phyloP scores from a whole-genome alignment of 53 echinoderm and acorn worm genomes.

The Pentamera pediparva region DNA sequence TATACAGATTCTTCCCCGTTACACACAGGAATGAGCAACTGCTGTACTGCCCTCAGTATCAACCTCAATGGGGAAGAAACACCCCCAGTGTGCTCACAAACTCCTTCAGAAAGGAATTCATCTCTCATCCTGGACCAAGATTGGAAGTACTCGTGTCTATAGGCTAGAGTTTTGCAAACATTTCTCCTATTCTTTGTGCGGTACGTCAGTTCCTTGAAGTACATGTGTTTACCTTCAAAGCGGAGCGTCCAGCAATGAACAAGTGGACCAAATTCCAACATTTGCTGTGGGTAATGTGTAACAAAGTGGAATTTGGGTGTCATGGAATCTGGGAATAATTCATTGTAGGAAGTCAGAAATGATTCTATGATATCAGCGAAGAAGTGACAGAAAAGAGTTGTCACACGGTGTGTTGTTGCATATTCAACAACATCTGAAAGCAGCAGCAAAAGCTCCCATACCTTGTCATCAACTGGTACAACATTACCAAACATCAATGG shows the following conservation, averaged over 20 bases:
- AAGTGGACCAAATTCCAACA: constrained; percentile 38
- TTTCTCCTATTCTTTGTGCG: constrained; percentile 35
- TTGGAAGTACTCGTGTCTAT: constrained; percentile 39
- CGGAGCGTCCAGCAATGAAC: constrained; percentile 43
- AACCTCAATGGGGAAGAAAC: constrained; percentile 2
- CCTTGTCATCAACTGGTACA: constrained; percentile 25
- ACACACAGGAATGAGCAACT: constrained; percentile 3
- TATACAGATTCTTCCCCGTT: constrained; percentile 22
- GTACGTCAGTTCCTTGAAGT: constrained; percentile 28
- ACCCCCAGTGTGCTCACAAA: constrained; percentile 12
- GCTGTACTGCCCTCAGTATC: constrained; percentile 17
- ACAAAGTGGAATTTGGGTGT: constrained; percentile 47
- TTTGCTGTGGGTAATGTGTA: constrained; percentile 38
- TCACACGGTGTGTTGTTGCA: background rate
- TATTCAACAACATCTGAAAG: constrained; percentile 6
- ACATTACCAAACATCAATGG: constrained; percentile 42
- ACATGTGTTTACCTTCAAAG: constrained; percentile 48
- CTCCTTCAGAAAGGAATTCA: background rate
- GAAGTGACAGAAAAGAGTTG: background rate
- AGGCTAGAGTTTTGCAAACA: constrained; percentile 38
- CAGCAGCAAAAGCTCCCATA: background rate
- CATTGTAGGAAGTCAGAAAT: background rate
- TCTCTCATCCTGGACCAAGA: constrained; percentile 18
- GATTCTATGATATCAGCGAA: constrained; percentile 9
- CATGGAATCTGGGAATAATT: constrained; percentile 34